phyloP scores from a whole-genome alignment of 2,113 vertebrate genomes.

The Gymnorhina tibicen region DNA sequence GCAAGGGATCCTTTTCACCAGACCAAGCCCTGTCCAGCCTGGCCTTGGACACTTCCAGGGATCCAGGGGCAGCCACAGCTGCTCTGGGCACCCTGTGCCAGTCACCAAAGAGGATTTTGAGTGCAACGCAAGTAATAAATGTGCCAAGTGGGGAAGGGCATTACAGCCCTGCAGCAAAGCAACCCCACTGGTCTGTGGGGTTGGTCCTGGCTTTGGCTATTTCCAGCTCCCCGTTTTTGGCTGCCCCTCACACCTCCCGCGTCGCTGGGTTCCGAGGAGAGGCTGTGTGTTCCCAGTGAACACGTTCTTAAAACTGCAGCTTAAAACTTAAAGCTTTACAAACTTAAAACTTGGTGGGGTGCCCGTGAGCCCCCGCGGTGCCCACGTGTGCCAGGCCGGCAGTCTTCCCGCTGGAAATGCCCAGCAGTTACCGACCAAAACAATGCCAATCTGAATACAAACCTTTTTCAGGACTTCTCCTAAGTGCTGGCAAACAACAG shows the following conservation, averaged over 20 bases:
- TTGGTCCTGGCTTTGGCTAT: not conserved
- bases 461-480: not conserved
- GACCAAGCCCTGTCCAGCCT: not conserved
- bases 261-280: not conserved
- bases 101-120: not conserved
- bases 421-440: not conserved
- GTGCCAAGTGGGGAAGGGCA: fast-evolving
- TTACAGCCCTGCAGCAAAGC: not conserved
- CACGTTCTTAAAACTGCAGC: fast-evolving
- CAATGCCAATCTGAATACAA: not conserved
- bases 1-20: not conserved
- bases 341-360: not conserved
- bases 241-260: not conserved
- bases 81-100: not conserved
- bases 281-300: fast-evolving
- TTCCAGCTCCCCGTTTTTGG: not conserved
- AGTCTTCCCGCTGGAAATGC: not conserved
- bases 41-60: not conserved
- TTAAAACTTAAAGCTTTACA: too few species aligned
- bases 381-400: not conserved
- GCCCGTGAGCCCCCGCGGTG: fast-evolving
- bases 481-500: not conserved
- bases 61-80: not conserved
- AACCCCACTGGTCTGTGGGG: not conserved
- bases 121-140: not conserved